Percentiles rank a stretch among this genome's conserved stretches.
Evolutionary conservation across 64 coral and sea anemone genomes (phyloP).

Genomic region (Actinia equina): DNA sequence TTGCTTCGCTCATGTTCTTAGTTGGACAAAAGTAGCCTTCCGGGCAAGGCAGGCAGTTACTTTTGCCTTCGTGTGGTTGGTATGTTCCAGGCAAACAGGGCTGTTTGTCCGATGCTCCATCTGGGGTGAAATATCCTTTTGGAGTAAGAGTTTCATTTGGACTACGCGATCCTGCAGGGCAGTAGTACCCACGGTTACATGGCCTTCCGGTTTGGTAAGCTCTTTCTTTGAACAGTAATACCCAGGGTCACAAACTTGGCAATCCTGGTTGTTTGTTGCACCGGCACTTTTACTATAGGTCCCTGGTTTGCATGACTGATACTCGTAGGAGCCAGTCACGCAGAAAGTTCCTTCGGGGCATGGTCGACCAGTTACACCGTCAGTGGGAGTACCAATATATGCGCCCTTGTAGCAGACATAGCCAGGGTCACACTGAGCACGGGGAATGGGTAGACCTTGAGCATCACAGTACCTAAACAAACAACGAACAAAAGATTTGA

Average conservation of each 20-base stretch:
- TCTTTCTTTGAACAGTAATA: conserved; percentile 78
- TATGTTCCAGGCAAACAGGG: conserved; percentile 89
- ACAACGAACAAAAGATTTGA: background rate
- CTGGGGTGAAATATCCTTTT: conserved; percentile 72
- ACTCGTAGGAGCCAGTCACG: conserved; percentile 85
- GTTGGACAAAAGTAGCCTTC: conserved; percentile 73
- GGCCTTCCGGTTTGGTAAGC: conserved; percentile 85
- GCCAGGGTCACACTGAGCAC: conserved; percentile 89
- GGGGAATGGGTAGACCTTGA: conserved; percentile 85
- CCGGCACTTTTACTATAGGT: conserved; percentile 90
- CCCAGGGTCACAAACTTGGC: conserved; percentile 78
- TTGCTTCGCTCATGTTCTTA: conserved; percentile 76
- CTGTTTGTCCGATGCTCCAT: conserved; percentile 77
- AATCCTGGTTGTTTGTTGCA: conserved; percentile 96
- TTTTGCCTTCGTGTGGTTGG: conserved; percentile 80
- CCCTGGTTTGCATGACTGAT: conserved; percentile 78
- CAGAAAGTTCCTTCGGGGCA: conserved; percentile 93
- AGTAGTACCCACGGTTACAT: conserved; percentile 87
- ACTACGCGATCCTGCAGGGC: conserved; percentile 69
- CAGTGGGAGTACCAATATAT: conserved; percentile 85
- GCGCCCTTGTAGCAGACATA: conserved; percentile 86
- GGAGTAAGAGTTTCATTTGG: conserved; percentile 73
- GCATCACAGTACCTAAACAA: conserved; percentile 93
- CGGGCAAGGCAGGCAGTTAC: conserved; percentile 69
- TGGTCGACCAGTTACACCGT: conserved; percentile 78